Percentiles rank a stretch among this genome's conserved stretches.
Conservation (phyloP, 2,888 invertebrate genomes). For the Apamea anceps region DNA sequence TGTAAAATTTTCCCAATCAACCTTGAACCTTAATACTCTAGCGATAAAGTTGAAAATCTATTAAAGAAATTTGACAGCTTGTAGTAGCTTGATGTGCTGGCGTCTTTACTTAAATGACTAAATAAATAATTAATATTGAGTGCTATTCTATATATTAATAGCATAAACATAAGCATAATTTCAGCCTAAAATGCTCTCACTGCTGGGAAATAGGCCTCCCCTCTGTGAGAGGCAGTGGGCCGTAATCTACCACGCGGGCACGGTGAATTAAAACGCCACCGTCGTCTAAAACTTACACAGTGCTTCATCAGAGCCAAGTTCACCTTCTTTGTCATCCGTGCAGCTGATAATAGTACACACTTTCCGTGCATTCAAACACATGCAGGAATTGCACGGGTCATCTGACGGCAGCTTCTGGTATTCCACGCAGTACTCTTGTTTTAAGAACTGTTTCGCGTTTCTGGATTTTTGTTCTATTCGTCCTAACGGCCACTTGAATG, state of each 20-base stretch:
- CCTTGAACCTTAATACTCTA: too few relatives aligned
- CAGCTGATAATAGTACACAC: constrained; percentile 16
- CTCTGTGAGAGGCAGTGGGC: neutral
- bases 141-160: neutral
- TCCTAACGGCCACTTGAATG: neutral
- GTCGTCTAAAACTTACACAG: neutral
- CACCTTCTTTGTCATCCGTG: neutral
- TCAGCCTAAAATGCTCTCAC: neutral
- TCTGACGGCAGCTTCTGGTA: constrained; percentile 6
- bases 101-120: too few relatives aligned
- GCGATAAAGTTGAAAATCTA: too few relatives aligned
- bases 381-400: constrained; percentile 24
- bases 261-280: neutral
- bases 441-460: neutral
- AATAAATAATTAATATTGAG: neutral
- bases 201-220: neutral
- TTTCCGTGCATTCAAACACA: constrained; percentile 21
- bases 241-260: neutral
- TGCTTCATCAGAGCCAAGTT: neutral
- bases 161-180: neutral
- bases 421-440: neutral
- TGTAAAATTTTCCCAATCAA: too few relatives aligned
- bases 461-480: neutral
- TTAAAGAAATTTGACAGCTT: too few relatives aligned
- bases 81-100: too few relatives aligned